Evolutionary conservation across 2,113 vertebrate species (phyloP).

Genomic region (Mionectes macconnelli): DNA sequence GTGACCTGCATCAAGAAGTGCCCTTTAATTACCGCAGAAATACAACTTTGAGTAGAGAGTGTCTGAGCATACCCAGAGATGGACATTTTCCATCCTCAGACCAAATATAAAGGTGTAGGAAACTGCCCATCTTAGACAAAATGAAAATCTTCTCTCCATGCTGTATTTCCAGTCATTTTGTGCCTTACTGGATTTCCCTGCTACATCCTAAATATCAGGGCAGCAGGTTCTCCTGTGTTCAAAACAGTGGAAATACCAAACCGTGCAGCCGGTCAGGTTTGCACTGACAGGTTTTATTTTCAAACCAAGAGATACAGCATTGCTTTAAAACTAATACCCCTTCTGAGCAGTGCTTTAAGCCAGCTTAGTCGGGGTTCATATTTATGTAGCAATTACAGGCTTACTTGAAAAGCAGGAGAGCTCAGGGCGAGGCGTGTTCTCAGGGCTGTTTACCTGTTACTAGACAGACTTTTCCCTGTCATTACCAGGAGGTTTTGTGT

Average conservation of each 20-base stretch:
- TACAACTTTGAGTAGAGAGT: background rate
- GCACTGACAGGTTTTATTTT: background rate
- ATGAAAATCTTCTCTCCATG: fast-evolving
- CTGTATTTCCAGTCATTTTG: background rate
- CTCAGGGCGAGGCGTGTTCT: background rate
- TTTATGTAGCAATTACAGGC: background rate
- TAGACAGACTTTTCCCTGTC: background rate
- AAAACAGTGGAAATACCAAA: background rate
- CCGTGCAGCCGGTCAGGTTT: background rate
- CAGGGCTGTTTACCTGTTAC: background rate
- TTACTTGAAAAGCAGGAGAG: background rate
- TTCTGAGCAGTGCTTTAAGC: background rate
- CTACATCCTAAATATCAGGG: fast-evolving
- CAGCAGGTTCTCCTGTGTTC: background rate
- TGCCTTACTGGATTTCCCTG: background rate
- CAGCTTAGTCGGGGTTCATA: background rate
- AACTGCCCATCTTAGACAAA: background rate
- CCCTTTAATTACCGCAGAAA: background rate
- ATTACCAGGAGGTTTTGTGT: background rate
- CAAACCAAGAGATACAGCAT: background rate
- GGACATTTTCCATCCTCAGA: background rate
- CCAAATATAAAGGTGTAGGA: background rate
- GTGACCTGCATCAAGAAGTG: background rate
- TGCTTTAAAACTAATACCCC: background rate
- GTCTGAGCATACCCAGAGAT: background rate